Base-by-base conservation (phyloP, 2,113 vertebrate species). In the Empidonax alnorum region DNA sequence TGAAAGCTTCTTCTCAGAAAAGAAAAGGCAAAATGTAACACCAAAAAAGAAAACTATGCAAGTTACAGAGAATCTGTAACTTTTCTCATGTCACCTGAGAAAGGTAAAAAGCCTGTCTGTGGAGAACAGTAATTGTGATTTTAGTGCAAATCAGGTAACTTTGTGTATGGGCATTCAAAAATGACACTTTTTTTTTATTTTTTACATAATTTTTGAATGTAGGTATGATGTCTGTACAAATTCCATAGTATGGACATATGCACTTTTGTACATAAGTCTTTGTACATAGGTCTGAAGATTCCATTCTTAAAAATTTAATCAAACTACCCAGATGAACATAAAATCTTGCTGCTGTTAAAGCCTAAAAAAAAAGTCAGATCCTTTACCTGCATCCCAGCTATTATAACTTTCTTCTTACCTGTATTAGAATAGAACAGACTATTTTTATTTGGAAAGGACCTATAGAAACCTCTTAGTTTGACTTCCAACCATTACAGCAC, bases 271-370 rank as follows among this genome's bases (percentile, higher is more conserved):
- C 11, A 13, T 17, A 67, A 49, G 66, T 13, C 15, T n/a, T 50
- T 31, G 19, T 44, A 25, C 8, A 24, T 46, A 24, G 3, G 5
- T 81, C 37, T 74, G 52, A 68, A 52, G 8, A 39, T 2, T 49
- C 16, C 8, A 7, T 49, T 82, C 22, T 53, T 22, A 14, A 71
- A 78, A 85, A 56, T 31, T 44, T 41, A 7, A 47, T 42, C 0
- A 0, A 75, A 55, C 11, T 25, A 47, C 14, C 3, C 7, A 47
- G 7, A 72, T 4, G 2, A 16, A 79, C 1, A 2, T 44, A 52
- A 80, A 63, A 91, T 6, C 30, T 76, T 72, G 28, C 20, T 50
- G 7, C 24, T 15, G 3, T 59, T 74, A 84, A 78, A 78, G 7
- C 21, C 25, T 33, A 25, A 72, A 79, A 42, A 19, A 58, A 41